These are phyloP conservation scores for Chironomus tentans DNA, from an alignment of 2,888 invertebrate species.

Conservation along the genomic window DNA sequence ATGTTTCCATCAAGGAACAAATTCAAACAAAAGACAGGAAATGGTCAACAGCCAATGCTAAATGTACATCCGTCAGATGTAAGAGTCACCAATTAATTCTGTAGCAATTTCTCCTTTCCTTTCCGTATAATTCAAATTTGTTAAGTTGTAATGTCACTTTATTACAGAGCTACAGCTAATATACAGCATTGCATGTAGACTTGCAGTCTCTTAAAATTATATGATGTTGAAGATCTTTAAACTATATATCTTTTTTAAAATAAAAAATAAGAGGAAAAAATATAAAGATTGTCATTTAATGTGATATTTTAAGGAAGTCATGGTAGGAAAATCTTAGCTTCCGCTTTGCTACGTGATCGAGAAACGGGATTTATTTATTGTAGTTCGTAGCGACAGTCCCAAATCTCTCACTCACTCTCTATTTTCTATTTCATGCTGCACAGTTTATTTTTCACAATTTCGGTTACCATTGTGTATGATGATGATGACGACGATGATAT, in stretches of 20 bases:
- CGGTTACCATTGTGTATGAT: too few relatives aligned
- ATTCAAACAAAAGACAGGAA: too few relatives aligned
- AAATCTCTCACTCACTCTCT: not conserved
- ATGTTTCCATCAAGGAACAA: too few relatives aligned
- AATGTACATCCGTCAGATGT: too few relatives aligned
- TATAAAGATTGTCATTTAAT: constrained; percentile 3
- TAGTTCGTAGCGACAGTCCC: not conserved
- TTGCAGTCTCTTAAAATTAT: not conserved
- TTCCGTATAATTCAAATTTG: too few relatives aligned
- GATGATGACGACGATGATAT: too few relatives aligned
- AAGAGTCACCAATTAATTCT: too few relatives aligned
- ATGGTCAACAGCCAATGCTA: too few relatives aligned
- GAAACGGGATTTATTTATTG: not conserved
- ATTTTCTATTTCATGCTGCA: not conserved
- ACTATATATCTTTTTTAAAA: not conserved
- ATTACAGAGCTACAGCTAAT: not conserved
- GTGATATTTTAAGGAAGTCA: constrained; percentile 11
- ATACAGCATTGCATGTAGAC: not conserved
- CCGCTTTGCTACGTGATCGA: constrained; percentile 19
- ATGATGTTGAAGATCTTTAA: not conserved
- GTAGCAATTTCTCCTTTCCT: too few relatives aligned
- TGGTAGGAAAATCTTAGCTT: constrained; percentile 1
- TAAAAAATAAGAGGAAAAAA: not conserved
- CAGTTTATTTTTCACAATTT: not conserved
- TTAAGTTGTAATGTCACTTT: too few relatives aligned